These are phyloP conservation scores for Bellardia pandia DNA, from an alignment of 2,888 invertebrate genomes.

Conservation along the genomic window DNA sequence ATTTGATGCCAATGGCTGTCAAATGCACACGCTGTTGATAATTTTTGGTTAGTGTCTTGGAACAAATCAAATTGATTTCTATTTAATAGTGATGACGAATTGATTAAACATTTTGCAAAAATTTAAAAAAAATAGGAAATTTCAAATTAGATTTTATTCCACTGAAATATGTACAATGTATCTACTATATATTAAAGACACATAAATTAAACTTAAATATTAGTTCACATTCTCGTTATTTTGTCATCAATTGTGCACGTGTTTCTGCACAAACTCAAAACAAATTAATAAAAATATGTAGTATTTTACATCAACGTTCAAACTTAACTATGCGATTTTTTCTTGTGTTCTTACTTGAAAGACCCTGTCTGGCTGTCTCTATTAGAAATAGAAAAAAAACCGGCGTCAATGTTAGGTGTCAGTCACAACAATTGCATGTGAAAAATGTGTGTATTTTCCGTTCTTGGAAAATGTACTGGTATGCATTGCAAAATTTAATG, in stretches of 20 bases:
- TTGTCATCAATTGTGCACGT: constrained; percentile 24
- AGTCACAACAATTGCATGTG: constrained; percentile 43
- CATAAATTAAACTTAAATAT: background rate
- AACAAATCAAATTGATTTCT: background rate
- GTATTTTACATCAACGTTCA: constrained; percentile 26
- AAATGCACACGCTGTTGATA: background rate
- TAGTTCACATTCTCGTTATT: background rate
- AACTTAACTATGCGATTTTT: background rate
- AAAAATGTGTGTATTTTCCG: constrained; percentile 34
- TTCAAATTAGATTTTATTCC: background rate
- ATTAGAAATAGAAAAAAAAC: constrained; percentile 30
- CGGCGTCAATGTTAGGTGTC: constrained; percentile 33
- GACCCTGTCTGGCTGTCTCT: constrained; percentile 44
- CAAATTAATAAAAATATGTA: background rate
- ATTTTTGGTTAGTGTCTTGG: background rate
- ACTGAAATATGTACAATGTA: background rate
- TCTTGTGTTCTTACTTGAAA: constrained; percentile 25
- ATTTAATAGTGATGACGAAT: background rate
- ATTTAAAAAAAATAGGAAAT: background rate
- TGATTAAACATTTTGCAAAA: background rate
- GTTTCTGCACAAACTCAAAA: background rate
- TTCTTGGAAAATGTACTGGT: background rate
- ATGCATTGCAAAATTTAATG: constrained; percentile 20
- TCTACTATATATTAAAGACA: too few species aligned
- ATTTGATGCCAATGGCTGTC: constrained; percentile 20